Conservation (phyloP, 2,797 vertebrate species). For the Characodon lateralis region DNA sequence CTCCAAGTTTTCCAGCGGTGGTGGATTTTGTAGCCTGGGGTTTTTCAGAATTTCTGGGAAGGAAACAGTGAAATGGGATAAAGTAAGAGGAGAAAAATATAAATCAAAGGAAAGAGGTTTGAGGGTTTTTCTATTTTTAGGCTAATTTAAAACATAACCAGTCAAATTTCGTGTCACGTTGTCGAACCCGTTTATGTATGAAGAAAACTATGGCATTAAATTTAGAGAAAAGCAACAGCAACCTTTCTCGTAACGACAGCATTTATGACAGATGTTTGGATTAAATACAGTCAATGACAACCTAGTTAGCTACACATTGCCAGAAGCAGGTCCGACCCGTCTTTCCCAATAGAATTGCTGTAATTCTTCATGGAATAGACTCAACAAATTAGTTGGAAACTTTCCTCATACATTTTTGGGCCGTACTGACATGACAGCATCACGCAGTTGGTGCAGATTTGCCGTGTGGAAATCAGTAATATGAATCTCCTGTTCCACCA, state of each 20-base stretch:
- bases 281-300: not conserved
- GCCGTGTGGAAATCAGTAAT: too few relatives aligned
- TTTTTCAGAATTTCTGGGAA: slow-evolving; percentile 36
- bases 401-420: too few relatives aligned
- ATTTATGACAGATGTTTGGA: too few relatives aligned
- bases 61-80: not conserved
- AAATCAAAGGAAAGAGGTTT: not conserved
- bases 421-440: too few relatives aligned
- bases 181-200: not conserved
- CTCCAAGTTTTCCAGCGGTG: not conserved
- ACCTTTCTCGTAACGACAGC: not conserved
- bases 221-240: not conserved
- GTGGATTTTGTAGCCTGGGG: not conserved
- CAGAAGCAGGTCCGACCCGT: not conserved
- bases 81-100: not conserved
- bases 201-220: not conserved
- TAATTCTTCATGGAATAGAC: too few relatives aligned
- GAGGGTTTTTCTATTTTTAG: not conserved
- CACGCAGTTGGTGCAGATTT: too few relatives aligned
- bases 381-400: too few relatives aligned
- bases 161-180: not conserved
- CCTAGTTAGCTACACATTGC: not conserved
- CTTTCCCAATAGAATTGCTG: too few relatives aligned
- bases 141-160: not conserved
- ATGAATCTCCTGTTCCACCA: too few relatives aligned